Percentiles rank a stretch among this genome's conserved stretches.
Conservation (phyloP, 2,113 vertebrate genomes). For the Coptodon rendalli region DNA sequence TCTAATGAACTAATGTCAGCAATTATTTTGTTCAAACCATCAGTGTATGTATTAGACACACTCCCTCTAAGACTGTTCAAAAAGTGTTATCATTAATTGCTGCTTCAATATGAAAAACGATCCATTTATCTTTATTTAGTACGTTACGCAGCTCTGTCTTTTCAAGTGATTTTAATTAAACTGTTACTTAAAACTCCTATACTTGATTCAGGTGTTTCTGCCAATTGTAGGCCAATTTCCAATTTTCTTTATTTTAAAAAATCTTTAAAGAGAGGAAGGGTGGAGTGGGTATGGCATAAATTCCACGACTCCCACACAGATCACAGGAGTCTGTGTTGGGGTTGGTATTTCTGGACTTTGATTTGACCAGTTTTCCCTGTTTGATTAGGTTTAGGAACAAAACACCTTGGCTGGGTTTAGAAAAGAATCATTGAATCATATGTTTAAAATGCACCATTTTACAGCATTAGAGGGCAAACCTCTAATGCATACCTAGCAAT, state of each 20-base stretch:
- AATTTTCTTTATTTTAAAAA: background rate
- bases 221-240: background rate
- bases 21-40: background rate
- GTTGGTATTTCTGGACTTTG: background rate
- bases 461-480: background rate
- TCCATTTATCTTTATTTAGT: background rate
- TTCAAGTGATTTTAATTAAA: background rate
- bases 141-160: background rate
- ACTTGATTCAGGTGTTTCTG: background rate
- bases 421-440: background rate
- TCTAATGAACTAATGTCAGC: background rate
- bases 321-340: background rate
- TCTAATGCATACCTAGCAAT: fast-evolving
- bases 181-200: background rate
- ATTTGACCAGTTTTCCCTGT: background rate
- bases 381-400: background rate
- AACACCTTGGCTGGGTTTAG: background rate
- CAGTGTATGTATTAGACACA: background rate
- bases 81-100: background rate
- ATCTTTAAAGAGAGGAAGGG: background rate
- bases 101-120: background rate
- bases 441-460: background rate
- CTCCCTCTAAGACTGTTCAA: background rate
- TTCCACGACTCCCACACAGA: background rate
- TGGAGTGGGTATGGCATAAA: background rate